Evolutionary conservation across 2,797 vertebrate species (phyloP), one percentile per base, ranked within the genome.

Genomic region (Enteromius unitaeniatus): DNA sequence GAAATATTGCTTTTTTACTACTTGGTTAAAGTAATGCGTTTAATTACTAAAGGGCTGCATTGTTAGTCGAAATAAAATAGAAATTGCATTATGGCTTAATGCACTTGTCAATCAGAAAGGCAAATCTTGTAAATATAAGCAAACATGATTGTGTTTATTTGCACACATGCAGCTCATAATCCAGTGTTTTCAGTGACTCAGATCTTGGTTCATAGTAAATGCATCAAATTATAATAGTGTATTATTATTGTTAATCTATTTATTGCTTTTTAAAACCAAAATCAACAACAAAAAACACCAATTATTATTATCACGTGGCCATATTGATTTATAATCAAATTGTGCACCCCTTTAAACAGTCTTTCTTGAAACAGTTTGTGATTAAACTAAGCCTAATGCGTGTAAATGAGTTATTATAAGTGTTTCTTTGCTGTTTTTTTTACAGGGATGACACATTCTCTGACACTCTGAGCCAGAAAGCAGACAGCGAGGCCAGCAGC

Each of bases 391-490:
- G 45, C 68, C 15, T 17, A 47, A 49, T 49, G 23, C 17, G 0
- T 73, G 17, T 58, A 31, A 45, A 62, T 45, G 6, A 3, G 2
- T 45, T 23, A 55, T 76, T 79, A 26, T 80, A 9, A 65, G 31
- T 58, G 34, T 31, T 23, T 37, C 55, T 31, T 21, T 81, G 21
- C 74, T 84, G 15, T 21, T 79, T 81, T 79, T 81, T 49, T 78
- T 60, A 72, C 93, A 99, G 98, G 95, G 98, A 99, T 81, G 98
- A 99, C 90, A 96, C 94, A 4, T 99, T 99, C 93, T 99, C 98
- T 1, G 98, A 99, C 91, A 98, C 96, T 9, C 92, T 99, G 93
- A 99, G 98, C 93, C 98, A 99, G 90, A 99, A 99, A 91, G 97
- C 97, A 1, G 97, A 99, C 95, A 99, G 98, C 1, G 98, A 99